Conservation (phyloP, 2,113 vertebrate genomes). For the Menura novaehollandiae region DNA sequence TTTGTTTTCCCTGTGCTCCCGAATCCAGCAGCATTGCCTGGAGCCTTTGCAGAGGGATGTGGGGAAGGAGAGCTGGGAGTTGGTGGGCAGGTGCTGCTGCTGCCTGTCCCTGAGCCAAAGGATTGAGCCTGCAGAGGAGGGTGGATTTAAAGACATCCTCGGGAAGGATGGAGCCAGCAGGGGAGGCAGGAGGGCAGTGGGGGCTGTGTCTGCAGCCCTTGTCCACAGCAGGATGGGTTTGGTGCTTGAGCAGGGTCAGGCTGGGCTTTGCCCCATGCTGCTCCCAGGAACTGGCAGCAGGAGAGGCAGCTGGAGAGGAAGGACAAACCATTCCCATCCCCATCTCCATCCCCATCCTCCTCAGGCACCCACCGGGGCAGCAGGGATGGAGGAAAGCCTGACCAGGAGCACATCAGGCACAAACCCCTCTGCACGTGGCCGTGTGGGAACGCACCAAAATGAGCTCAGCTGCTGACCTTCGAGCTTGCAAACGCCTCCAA, state of each 20-base stretch:
- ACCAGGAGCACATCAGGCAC: accelerated
- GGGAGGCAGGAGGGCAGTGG: not conserved
- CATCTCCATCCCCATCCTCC: not conserved
- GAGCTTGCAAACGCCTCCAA: not conserved
- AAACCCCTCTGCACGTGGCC: not conserved
- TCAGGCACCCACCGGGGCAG: accelerated
- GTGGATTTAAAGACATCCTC: not conserved
- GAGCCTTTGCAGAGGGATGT: not conserved
- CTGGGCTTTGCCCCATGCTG: not conserved
- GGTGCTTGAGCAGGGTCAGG: not conserved
- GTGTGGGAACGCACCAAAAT: not conserved
- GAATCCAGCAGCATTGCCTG: accelerated
- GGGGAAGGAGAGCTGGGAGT: not conserved
- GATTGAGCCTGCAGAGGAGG: not conserved
- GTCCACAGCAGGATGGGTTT: accelerated
- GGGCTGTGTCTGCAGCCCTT: not conserved
- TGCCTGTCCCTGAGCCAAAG: not conserved
- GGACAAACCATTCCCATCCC: not conserved
- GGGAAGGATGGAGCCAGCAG: not conserved
- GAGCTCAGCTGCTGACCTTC: not conserved
- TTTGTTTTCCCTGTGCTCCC: not conserved
- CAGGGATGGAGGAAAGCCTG: not conserved
- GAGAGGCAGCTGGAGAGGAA: not conserved
- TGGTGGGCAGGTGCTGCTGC: not conserved
- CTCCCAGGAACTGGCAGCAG: not conserved